Conservation (phyloP, 2,113 vertebrate species). For the Sakesphorus luctuosus region DNA sequence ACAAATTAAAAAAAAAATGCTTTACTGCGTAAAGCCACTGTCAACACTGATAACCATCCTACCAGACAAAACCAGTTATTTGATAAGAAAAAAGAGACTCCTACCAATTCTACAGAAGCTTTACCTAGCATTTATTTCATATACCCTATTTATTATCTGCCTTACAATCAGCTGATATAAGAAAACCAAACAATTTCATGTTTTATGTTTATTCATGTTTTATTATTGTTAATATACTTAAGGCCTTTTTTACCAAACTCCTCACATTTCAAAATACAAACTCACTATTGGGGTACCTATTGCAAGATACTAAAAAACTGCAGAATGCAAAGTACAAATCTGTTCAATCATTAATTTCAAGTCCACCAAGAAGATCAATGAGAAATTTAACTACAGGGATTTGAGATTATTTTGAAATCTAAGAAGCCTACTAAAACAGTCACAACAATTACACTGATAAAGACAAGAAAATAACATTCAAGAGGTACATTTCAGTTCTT, state of each 20-base stretch:
- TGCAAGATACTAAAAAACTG: background rate
- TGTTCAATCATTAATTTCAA: background rate
- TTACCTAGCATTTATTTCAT: background rate
- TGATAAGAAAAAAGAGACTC: background rate
- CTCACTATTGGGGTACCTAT: background rate
- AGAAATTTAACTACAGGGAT: background rate
- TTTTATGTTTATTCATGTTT: background rate
- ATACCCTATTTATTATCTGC: background rate
- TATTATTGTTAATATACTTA: too few species aligned
- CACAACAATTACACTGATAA: background rate
- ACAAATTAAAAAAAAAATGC: background rate
- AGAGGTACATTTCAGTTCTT: background rate
- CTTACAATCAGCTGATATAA: background rate
- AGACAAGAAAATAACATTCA: background rate
- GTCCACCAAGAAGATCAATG: background rate
- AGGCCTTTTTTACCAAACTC: background rate
- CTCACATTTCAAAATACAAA: background rate
- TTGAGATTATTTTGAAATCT: background rate
- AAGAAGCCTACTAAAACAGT: background rate
- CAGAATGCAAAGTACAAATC: background rate
- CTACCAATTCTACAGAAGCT: background rate
- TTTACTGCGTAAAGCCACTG: background rate
- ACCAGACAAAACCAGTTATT: background rate
- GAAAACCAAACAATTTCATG: background rate
- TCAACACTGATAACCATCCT: background rate